These are phyloP conservation scores for Apolygus lucorum DNA, from an alignment of 1,140 invertebrate genomes.

Conservation along the genomic window DNA sequence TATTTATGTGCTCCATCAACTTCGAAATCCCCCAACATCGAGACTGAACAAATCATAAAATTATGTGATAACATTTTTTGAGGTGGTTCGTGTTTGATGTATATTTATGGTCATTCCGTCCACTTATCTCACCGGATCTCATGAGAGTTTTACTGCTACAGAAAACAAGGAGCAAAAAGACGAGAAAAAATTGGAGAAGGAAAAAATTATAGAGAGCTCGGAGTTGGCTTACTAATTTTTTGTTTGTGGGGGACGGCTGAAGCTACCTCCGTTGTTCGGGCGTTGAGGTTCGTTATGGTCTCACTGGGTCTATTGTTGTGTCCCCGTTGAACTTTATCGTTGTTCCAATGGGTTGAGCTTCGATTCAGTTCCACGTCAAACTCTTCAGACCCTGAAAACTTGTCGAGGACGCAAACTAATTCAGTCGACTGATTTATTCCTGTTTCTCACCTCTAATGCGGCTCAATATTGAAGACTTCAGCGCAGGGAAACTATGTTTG, in stretches of 20 bases:
- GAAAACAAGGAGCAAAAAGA: slow-evolving; percentile 6
- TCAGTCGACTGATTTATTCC: too few relatives aligned
- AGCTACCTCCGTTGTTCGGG: not conserved
- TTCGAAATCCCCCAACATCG: slow-evolving; percentile 14
- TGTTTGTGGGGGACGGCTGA: not conserved
- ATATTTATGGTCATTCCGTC: slow-evolving; percentile 12
- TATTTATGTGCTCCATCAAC: slow-evolving; percentile 23
- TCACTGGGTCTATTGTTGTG: slow-evolving; percentile 4
- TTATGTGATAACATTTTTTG: slow-evolving; percentile 23
- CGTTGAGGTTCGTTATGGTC: slow-evolving; percentile 4
- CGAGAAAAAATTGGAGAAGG: not conserved
- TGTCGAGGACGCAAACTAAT: too few relatives aligned
- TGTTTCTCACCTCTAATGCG: too few relatives aligned
- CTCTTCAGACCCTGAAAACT: not conserved
- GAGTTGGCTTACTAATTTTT: slow-evolving; percentile 18
- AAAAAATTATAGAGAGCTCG: slow-evolving; percentile 16
- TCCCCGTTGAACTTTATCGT: not conserved
- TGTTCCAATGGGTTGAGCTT: not conserved
- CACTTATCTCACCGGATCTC: slow-evolving; percentile 11
- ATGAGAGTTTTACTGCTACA: slow-evolving; percentile 19
- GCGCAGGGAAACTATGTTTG: too few relatives aligned
- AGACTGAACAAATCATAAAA: slow-evolving; percentile 22
- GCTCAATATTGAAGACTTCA: too few relatives aligned
- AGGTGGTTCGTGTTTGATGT: slow-evolving; percentile 22
- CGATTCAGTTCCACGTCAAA: not conserved